Evolutionary conservation across 2,888 invertebrate species (phyloP).

Genomic region (Neoaliturus tenellus): DNA sequence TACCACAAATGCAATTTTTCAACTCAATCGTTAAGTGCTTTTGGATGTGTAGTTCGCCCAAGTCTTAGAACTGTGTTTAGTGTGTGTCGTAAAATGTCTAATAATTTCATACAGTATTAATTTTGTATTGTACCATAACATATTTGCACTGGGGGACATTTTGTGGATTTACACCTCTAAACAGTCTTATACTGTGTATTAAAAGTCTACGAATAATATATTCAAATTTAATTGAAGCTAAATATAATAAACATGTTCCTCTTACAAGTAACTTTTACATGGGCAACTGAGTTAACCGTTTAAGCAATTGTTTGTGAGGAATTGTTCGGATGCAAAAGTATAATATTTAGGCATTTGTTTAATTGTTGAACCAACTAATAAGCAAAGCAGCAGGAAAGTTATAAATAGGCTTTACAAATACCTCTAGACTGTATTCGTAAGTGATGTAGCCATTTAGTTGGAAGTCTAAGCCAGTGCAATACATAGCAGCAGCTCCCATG

Average conservation of each 20-base stretch:
- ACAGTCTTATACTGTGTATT: not conserved
- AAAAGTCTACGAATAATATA: too few relatives aligned
- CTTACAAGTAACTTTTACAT: conserved; percentile 8
- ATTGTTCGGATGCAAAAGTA: conserved; percentile 7
- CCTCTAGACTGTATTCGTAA: not conserved
- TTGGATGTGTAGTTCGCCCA: conserved; percentile 48
- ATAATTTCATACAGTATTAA: conserved; percentile 43
- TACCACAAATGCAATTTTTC: conserved; percentile 54
- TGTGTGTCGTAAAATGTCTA: conserved; percentile 33
- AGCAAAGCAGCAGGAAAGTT: not conserved
- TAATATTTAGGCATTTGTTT: not conserved
- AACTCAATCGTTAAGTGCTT: conserved; percentile 54
- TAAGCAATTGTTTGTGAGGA: conserved; percentile 18
- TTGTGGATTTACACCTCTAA: conserved; percentile 15
- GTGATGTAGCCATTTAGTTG: not conserved
- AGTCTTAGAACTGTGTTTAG: conserved; percentile 42
- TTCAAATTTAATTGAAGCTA: not conserved
- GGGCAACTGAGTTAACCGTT: not conserved
- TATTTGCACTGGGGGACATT: conserved; percentile 38
- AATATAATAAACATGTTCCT: conserved; percentile 38
- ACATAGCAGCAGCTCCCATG: conserved; percentile 28
- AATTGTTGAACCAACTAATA: not conserved
- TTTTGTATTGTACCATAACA: conserved; percentile 3
- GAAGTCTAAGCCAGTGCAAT: conserved; percentile 39
- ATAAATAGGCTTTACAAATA: not conserved